A percentile compares a stretch with the other conserved stretches of the same genome.
Conservation (phyloP, 2,888 invertebrate species). For the Drosophila atripex region DNA sequence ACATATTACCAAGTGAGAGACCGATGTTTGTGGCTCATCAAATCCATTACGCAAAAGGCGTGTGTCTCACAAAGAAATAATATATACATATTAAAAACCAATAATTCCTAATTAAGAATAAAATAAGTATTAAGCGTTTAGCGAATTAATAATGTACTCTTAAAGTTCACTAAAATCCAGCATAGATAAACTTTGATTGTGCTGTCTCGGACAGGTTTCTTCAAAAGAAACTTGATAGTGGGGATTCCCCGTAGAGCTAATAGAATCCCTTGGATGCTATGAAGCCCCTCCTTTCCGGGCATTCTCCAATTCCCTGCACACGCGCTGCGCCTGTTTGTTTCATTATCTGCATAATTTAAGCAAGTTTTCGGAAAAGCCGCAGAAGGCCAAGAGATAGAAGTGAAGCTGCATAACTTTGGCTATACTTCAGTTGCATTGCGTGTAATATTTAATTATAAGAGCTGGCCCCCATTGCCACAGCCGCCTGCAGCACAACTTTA, state of each 20-base stretch:
- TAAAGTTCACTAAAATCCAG: slow-evolving; percentile 1
- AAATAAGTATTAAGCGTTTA: too few relatives aligned
- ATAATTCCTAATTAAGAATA: neutral
- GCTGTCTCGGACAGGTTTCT: slow-evolving; percentile 20
- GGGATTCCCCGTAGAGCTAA: neutral
- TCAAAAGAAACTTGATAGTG: slow-evolving; percentile 2
- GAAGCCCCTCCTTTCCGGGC: slow-evolving; percentile 15
- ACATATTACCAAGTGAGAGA: slow-evolving; percentile 13
- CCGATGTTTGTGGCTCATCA: slow-evolving; percentile 36
- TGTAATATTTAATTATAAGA: slow-evolving; percentile 76
- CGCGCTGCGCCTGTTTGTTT: slow-evolving; percentile 51
- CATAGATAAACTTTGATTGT: slow-evolving; percentile 28
- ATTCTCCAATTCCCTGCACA: slow-evolving; percentile 5
- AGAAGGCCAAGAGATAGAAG: slow-evolving; percentile 40
- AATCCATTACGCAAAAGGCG: slow-evolving; percentile 42
- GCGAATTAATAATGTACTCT: neutral
- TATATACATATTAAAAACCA: neutral
- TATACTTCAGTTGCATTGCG: slow-evolving; percentile 78
- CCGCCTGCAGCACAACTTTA: slow-evolving; percentile 39
- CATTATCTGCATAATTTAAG: slow-evolving; percentile 76
- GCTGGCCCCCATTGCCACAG: slow-evolving; percentile 19
- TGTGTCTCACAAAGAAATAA: slow-evolving; percentile 15
- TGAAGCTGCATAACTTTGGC: slow-evolving; percentile 70
- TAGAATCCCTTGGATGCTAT: neutral
- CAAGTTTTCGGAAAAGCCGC: slow-evolving; percentile 54